Evolutionary conservation across 2,797 vertebrate species (phyloP).

Genomic region (Serranus cabrilla): DNA sequence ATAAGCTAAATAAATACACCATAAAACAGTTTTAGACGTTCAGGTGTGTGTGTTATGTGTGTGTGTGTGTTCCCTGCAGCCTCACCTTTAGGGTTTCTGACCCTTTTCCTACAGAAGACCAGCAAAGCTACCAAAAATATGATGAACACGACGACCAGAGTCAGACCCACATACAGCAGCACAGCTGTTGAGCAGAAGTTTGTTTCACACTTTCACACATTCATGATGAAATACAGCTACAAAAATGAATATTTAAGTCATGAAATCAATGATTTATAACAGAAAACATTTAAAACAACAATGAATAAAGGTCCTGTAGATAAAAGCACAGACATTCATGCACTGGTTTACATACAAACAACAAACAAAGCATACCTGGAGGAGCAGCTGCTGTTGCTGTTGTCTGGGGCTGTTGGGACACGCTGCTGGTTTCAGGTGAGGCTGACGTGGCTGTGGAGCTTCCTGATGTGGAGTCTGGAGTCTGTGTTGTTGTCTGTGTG

Average conservation of each 20-base stretch:
- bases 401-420: too few species aligned
- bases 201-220: too few species aligned
- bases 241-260: too few species aligned
- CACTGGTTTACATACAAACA: too few species aligned
- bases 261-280: too few species aligned
- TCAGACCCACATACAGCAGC: neutral
- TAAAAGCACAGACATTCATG: too few species aligned
- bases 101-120: slow-evolving; percentile 16
- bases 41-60: neutral
- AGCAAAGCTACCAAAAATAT: neutral
- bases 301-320: too few species aligned
- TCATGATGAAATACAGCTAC: too few species aligned
- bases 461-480: neutral
- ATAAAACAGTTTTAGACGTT: too few species aligned
- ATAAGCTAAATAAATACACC: too few species aligned
- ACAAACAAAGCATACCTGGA: neutral
- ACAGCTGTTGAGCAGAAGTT: too few species aligned
- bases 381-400: neutral
- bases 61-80: neutral
- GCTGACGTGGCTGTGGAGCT: neutral
- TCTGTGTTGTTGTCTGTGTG: neutral
- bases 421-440: neutral
- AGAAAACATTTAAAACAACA: too few species aligned
- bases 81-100: slow-evolving; percentile 29
- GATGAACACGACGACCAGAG: neutral